These are phyloP conservation scores for Drosophila multiciliata DNA, from an alignment of 2,888 invertebrate genomes.

Conservation along the genomic window DNA sequence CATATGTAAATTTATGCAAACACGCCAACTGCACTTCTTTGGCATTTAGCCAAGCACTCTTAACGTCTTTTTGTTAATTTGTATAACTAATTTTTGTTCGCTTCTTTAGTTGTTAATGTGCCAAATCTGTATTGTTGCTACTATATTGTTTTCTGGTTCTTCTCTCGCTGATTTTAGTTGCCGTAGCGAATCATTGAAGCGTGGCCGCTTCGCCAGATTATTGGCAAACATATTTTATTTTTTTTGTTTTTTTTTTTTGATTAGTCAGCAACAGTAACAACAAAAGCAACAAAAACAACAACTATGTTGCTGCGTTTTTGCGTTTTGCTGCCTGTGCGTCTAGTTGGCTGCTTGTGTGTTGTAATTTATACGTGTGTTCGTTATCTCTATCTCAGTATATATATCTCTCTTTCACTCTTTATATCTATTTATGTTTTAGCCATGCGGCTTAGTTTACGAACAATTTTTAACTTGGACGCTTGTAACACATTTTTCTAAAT, in stretches of 20 bases:
- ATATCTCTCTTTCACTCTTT: slow-evolving; percentile 7
- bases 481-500: slow-evolving; percentile 57
- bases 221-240: slow-evolving; percentile 72
- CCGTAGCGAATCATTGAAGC: slow-evolving; percentile 71
- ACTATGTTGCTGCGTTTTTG: slow-evolving; percentile 24
- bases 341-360: slow-evolving; percentile 55
- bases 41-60: slow-evolving; percentile 2
- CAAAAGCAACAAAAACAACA: slow-evolving; percentile 35
- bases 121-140: neutral
- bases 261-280: slow-evolving; percentile 48
- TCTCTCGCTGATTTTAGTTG: slow-evolving; percentile 27
- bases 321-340: slow-evolving; percentile 39
- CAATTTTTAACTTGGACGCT: slow-evolving; percentile 42
- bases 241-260: slow-evolving; percentile 65
- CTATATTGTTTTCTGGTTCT: slow-evolving; percentile 17
- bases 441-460: slow-evolving; percentile 38
- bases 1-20: neutral
- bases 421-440: slow-evolving; percentile 24
- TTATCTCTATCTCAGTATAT: slow-evolving; percentile 22
- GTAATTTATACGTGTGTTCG: slow-evolving; percentile 68
- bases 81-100: slow-evolving; percentile 1
- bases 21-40: neutral
- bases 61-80: neutral
- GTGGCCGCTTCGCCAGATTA: slow-evolving; percentile 69
- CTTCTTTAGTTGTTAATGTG: neutral